phyloP scores from a whole-genome alignment of 2,888 invertebrate species.

The Spisula subtruncata region DNA sequence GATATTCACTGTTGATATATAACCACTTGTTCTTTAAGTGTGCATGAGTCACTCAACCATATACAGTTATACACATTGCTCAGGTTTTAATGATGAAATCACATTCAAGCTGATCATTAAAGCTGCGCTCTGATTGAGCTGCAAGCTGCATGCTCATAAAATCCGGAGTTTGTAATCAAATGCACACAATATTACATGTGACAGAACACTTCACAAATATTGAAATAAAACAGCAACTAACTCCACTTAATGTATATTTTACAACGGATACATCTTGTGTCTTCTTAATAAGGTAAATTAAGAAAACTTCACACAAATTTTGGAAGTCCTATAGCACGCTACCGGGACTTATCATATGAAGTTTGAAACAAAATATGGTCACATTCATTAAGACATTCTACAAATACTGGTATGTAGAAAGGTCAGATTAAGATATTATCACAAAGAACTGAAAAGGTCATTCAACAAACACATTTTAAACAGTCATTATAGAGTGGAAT shows the following conservation, averaged over 20 bases:
- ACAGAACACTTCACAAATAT: too few relatives aligned
- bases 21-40: neutral
- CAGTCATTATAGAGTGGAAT: too few relatives aligned
- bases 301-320: too few relatives aligned
- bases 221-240: too few relatives aligned
- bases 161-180: too few relatives aligned
- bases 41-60: slow-evolving; percentile 26
- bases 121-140: neutral
- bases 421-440: slow-evolving; percentile 14
- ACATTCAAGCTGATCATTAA: neutral
- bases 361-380: neutral
- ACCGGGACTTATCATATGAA: too few relatives aligned
- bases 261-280: too few relatives aligned
- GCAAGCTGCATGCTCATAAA: neutral
- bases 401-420: neutral
- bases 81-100: neutral
- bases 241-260: too few relatives aligned
- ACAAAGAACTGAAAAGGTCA: neutral
- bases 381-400: neutral
- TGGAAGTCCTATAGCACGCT: too few relatives aligned
- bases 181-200: too few relatives aligned
- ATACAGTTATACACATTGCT: too few relatives aligned
- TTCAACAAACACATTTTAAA: neutral
- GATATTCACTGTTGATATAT: neutral
- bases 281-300: too few relatives aligned